Evolutionary conservation across 2,113 vertebrate species (phyloP).

Genomic region (Clarias gariepinus): DNA sequence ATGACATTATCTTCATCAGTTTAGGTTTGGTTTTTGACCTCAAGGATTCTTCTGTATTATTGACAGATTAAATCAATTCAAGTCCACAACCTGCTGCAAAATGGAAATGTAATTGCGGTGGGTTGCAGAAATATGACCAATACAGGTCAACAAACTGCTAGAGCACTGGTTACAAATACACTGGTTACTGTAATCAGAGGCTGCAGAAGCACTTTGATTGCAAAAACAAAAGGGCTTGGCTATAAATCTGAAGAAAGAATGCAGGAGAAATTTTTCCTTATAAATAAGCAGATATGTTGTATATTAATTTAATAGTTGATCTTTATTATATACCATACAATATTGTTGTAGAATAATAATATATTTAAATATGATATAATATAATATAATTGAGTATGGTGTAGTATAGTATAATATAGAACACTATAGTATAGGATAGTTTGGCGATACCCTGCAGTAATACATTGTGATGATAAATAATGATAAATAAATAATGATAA

Average conservation of each 20-base stretch:
- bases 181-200: background rate
- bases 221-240: background rate
- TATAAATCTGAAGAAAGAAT: background rate
- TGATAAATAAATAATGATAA: background rate
- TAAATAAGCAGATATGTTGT: background rate
- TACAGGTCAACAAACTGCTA: background rate
- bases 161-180: conserved; percentile 2
- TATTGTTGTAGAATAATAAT: background rate
- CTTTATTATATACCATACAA: background rate
- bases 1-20: conserved; percentile 1
- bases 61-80: conserved; percentile 23
- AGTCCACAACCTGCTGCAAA: conserved; percentile 11
- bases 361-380: background rate
- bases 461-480: background rate
- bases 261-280: background rate
- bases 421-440: background rate
- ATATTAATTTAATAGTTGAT: background rate
- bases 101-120: background rate
- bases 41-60: conserved; percentile 1
- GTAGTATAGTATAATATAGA: background rate
- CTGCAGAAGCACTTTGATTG: background rate
- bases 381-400: background rate
- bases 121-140: background rate
- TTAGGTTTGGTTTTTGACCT: conserved; percentile 22
- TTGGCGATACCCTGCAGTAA: background rate